Conservation (phyloP, 53 echinoderm and acorn worm species). For the Luidia sarsii region DNA sequence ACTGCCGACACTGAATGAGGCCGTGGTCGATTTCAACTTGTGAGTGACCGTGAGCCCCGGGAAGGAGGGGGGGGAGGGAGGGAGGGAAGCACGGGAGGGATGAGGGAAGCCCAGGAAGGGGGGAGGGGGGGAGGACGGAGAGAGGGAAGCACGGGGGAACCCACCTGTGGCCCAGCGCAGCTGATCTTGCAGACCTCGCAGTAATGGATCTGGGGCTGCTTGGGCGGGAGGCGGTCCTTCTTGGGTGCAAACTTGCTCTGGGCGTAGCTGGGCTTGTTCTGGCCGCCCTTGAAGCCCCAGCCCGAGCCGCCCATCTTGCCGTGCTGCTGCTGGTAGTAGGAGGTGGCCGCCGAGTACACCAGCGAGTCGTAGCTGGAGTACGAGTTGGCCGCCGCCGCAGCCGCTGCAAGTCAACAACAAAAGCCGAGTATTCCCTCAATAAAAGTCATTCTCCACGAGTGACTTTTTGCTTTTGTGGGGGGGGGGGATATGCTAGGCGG, state of each 20-base stretch:
- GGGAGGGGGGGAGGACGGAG: not conserved
- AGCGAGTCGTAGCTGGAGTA: conserved; percentile 94
- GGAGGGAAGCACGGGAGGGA: not conserved
- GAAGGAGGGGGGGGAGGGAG: too few relatives aligned
- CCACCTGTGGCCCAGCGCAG: conserved; percentile 98
- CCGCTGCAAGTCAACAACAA: too few relatives aligned
- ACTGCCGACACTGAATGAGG: too few relatives aligned
- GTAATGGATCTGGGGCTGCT: conserved; percentile 95
- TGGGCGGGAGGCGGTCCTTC: conserved; percentile 78
- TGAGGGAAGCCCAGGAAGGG: not conserved
- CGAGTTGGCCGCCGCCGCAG: conserved; percentile 50
- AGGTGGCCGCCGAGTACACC: conserved; percentile 94
- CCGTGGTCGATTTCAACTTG: too few relatives aligned
- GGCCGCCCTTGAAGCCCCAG: conserved; percentile 71
- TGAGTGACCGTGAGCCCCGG: too few relatives aligned
- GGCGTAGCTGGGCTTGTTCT: conserved; percentile 58
- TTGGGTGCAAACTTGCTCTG: conserved; percentile 60
- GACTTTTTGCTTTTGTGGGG: too few relatives aligned
- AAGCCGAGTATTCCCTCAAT: too few relatives aligned
- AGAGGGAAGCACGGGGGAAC: too few relatives aligned
- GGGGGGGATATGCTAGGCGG: too few relatives aligned
- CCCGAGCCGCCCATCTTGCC: conserved; percentile 61
- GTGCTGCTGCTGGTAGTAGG: conserved; percentile 96
- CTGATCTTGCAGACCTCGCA: conserved; percentile 99
- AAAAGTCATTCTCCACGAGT: too few relatives aligned